phyloP scores from a whole-genome alignment of 1,140 invertebrate species.

The Argopecten irradians region DNA sequence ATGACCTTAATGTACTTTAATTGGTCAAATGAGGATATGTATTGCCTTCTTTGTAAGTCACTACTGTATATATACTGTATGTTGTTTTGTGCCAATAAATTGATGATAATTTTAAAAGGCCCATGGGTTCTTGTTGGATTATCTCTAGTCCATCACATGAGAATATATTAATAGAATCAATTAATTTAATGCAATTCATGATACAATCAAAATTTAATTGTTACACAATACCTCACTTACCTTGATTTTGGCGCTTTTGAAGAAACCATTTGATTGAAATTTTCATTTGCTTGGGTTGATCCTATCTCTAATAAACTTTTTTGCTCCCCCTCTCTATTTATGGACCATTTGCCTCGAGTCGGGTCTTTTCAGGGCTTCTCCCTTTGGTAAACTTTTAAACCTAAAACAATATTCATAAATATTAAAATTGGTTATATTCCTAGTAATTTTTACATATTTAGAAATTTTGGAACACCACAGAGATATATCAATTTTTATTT shows the following conservation, averaged over 20 bases:
- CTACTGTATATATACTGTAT: no score
- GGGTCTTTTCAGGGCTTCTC: constrained; percentile 4
- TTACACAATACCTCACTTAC: no score
- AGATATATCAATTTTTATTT: not conserved
- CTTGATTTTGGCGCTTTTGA: constrained; percentile 29
- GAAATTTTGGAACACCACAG: not conserved
- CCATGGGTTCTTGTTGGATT: not conserved
- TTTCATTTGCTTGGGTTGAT: constrained; percentile 32
- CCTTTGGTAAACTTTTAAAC: constrained; percentile 24
- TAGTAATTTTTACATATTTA: no score
- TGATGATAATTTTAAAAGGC: no score
- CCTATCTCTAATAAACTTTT: not conserved
- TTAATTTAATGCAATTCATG: no score
- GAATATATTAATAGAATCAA: no score
- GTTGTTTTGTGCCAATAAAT: no score
- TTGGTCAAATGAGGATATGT: not conserved
- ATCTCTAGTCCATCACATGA: no score
- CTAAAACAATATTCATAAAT: not conserved
- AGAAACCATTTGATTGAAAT: constrained; percentile 28
- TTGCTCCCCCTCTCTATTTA: not conserved
- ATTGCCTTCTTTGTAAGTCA: not conserved
- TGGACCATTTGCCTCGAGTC: not conserved
- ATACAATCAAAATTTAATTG: no score
- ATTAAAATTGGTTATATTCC: not conserved
- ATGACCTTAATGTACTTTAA: not conserved